Base-by-base conservation (phyloP, 2,797 vertebrate species). In the Typhlichthys eigenmanni region DNA sequence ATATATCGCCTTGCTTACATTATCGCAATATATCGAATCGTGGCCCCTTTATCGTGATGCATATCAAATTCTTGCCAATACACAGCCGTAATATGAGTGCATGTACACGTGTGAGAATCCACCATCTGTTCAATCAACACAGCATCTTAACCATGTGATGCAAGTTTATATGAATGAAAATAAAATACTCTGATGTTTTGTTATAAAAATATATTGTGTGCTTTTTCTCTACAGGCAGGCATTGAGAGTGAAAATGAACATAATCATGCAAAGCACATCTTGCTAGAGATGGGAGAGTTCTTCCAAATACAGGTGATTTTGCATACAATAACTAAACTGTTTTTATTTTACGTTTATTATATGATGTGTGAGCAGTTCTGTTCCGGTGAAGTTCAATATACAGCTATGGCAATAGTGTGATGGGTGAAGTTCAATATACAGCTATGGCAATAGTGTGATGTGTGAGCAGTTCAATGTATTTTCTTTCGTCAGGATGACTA, bases 201-300 rank as follows among this genome's bases (percentile, higher is more conserved):
- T 54, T 4, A 14, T 32, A 13, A 13, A 5, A 32, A 43, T 46
- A 5, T 50, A 11, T 9, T 16, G 14, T 58, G 11, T 53, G 17
- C 66, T n/a, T 1, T 5, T 8, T 8, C 6, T 13, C 55, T 17
- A 2, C 32, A 99, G 97, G 89, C 92, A 0, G 96, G 96, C 12
- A 95, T 99, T 3, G 74, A 90, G 0, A 91, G 91, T 0, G 91
- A 98, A 51, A 91, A 92, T 56, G 95, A 98, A 8, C 96, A 99
- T 0, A 89, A 78, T 17, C 92, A 92, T 0, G 96, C 97, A 69
- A 95, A 90, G 80, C 88, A 88, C n/a, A 97, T 99, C 82, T 81
- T 99, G 76, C 85, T 97, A 71, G 95, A 98, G 86, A 97, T 99
- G 94, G 97, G 97, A 0, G 96, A 99, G 66, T 98, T 96, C 84